Evolutionary conservation across 1,140 invertebrate genomes (phyloP).

Genomic region (Onthophagus taurus): DNA sequence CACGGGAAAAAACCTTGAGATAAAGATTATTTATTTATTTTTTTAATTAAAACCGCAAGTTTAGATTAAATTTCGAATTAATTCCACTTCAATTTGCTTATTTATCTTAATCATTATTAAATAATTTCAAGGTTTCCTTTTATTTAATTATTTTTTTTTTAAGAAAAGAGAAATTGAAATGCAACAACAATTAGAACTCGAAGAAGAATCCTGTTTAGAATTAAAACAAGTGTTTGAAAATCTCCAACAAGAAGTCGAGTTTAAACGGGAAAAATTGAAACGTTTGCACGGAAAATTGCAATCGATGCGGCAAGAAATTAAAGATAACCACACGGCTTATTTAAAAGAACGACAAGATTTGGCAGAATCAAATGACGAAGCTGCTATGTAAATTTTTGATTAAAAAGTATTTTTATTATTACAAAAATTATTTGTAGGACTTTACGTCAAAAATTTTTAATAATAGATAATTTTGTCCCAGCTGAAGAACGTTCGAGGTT

Average conservation of each 20-base stretch:
- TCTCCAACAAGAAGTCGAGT: constrained; percentile 85
- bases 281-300: constrained; percentile 48
- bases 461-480: constrained; percentile 97
- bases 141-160: no score
- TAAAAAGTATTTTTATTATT: neutral
- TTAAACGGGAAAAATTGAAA: constrained; percentile 81
- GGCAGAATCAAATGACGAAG: constrained; percentile 71
- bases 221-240: constrained; percentile 77
- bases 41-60: no score
- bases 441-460: constrained; percentile 71
- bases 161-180: constrained; percentile 69
- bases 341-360: constrained; percentile 58
- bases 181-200: constrained; percentile 73
- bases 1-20: no score
- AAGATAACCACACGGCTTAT: constrained; percentile 35
- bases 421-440: constrained; percentile 36
- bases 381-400: constrained; percentile 47
- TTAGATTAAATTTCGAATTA: no score
- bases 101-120: no score
- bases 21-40: no score
- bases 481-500: constrained; percentile 79
- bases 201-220: constrained; percentile 81
- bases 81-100: no score
- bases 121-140: no score
- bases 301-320: constrained; percentile 35